Percentiles rank a stretch among this genome's conserved stretches.
phyloP scores from a whole-genome alignment of 2,888 invertebrate genomes.

The Eupithecia centaureata region DNA sequence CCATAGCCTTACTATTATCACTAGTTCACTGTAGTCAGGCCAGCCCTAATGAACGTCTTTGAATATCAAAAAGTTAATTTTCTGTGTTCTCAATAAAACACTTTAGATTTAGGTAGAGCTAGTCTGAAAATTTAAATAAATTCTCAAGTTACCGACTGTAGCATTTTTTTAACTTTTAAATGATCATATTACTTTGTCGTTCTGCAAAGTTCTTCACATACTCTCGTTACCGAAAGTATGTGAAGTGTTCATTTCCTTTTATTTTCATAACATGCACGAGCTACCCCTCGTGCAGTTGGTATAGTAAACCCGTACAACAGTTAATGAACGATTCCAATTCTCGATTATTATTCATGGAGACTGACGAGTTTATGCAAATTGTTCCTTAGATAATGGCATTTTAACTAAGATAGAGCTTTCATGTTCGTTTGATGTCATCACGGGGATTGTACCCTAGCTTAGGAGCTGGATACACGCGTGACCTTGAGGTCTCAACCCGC shows the following conservation, averaged over 20 bases:
- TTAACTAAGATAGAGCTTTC: neutral
- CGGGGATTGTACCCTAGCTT: too few species aligned
- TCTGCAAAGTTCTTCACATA: neutral
- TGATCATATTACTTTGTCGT: neutral
- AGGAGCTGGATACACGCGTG: too few species aligned
- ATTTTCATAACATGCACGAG: neutral
- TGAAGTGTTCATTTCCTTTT: neutral
- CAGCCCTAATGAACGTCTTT: neutral
- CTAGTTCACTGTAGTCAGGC: neutral
- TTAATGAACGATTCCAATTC: neutral
- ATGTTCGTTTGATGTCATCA: too few species aligned
- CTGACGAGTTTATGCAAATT: constrained; percentile 2
- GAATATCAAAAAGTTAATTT: too few species aligned
- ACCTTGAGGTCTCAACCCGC: too few species aligned
- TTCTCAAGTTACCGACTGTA: neutral
- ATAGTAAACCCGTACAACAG: neutral
- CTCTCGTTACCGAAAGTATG: neutral
- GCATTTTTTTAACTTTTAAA: neutral
- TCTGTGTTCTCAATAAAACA: neutral
- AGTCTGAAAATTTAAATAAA: neutral
- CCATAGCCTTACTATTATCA: neutral
- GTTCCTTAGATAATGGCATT: constrained; percentile 7
- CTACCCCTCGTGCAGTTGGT: neutral
- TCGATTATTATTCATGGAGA: neutral
- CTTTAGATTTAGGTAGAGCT: neutral